These are phyloP conservation scores for Alouatta palliata DNA, from an alignment of 2,113 vertebrate genomes.

Conservation along the genomic window DNA sequence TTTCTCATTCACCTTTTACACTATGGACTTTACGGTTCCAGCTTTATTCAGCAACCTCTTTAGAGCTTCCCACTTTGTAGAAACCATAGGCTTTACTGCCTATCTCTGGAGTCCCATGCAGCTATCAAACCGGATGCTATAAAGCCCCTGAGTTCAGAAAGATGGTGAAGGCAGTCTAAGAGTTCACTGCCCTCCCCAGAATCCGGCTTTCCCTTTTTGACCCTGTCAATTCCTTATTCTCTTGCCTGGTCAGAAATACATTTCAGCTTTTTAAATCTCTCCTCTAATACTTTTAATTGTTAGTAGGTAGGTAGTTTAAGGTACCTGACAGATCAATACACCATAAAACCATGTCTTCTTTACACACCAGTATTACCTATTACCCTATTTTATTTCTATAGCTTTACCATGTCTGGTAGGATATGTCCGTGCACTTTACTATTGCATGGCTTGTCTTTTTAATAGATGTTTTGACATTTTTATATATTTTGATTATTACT, in stretches of 20 bases:
- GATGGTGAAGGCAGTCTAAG: neutral
- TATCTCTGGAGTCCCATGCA: neutral
- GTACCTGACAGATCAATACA: neutral
- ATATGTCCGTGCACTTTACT: neutral
- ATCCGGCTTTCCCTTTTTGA: neutral
- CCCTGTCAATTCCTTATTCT: neutral
- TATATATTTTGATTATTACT: neutral
- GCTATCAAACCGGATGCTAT: neutral
- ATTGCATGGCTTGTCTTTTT: neutral
- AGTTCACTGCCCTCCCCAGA: neutral
- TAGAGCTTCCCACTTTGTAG: neutral
- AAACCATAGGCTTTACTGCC: neutral
- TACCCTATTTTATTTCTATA: neutral
- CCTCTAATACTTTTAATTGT: neutral
- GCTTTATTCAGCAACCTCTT: neutral
- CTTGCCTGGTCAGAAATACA: neutral
- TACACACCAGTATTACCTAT: neutral
- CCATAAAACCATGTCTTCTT: neutral
- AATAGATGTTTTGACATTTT: constrained; percentile 13
- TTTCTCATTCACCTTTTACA: neutral
- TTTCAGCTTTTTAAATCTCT: neutral
- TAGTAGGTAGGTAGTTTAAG: neutral
- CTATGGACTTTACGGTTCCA: neutral
- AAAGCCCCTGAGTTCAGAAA: neutral
- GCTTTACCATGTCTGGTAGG: neutral